Evolutionary conservation across 2,113 vertebrate genomes (phyloP).

Genomic region (Xiphophorus hellerii): DNA sequence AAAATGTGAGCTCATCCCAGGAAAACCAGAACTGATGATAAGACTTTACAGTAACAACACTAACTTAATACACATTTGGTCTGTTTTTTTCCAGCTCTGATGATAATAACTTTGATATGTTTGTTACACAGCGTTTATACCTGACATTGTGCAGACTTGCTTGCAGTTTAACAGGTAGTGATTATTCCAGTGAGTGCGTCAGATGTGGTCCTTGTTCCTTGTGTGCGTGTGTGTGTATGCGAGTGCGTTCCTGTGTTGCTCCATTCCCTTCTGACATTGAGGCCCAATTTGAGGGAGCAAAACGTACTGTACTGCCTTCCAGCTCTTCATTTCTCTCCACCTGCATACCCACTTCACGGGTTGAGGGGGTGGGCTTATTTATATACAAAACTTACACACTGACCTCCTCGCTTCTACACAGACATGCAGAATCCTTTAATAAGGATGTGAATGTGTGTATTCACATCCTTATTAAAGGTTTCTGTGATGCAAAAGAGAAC

Average conservation of each 20-base stretch:
- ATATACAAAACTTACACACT: not conserved
- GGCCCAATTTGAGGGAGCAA: conserved; percentile 69
- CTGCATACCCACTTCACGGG: not conserved
- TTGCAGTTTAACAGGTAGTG: conserved; percentile 50
- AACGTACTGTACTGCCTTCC: conserved; percentile 47
- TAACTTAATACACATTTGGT: conserved; percentile 26
- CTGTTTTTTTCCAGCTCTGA: not conserved
- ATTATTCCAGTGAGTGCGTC: conserved; percentile 53
- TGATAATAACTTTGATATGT: conserved; percentile 38
- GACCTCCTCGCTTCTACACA: not conserved
- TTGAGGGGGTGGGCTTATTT: not conserved
- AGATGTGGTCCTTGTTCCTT: conserved; percentile 40
- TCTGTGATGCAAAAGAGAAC: too few relatives aligned
- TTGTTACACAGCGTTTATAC: conserved; percentile 18
- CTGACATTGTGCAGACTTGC: conserved; percentile 28
- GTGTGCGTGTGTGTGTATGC: conserved; percentile 14
- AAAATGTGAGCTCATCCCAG: conserved; percentile 41
- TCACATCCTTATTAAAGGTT: too few relatives aligned
- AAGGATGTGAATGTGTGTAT: too few relatives aligned
- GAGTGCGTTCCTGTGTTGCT: conserved; percentile 41
- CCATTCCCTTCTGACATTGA: conserved; percentile 60
- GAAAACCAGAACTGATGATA: conserved; percentile 44
- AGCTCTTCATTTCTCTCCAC: conserved; percentile 22
- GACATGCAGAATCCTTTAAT: not conserved
- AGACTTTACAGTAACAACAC: conserved; percentile 28